Evolutionary conservation across 2,888 invertebrate genomes (phyloP).

Genomic region (Macrosiphum euphorbiae): DNA sequence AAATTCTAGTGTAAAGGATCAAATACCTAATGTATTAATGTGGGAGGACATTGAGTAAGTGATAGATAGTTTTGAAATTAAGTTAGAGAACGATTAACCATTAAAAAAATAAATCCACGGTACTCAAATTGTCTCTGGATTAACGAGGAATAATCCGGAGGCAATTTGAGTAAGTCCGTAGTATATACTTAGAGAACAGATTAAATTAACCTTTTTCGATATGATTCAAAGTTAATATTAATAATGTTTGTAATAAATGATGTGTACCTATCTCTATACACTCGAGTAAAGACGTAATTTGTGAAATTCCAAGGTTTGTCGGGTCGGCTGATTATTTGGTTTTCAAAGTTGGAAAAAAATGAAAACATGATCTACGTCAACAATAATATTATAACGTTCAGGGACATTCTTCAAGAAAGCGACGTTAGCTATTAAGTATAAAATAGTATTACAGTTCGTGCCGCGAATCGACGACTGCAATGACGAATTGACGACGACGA

Average conservation of each 20-base stretch:
- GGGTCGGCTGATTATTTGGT: background rate
- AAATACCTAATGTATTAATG: background rate
- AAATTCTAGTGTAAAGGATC: background rate
- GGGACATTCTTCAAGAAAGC: slow-evolving; percentile 40
- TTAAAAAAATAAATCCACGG: background rate
- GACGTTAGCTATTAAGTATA: background rate
- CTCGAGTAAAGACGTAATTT: background rate
- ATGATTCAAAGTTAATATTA: no score
- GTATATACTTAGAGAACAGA: background rate
- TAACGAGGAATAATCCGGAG: no score
- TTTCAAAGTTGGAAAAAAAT: background rate
- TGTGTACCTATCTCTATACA: background rate
- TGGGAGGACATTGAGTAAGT: background rate
- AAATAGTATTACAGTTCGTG: slow-evolving; percentile 20
- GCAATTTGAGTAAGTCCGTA: background rate
- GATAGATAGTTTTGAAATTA: background rate
- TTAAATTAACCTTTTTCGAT: background rate
- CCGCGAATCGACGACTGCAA: background rate
- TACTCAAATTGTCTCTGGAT: no score
- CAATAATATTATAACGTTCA: slow-evolving; percentile 18
- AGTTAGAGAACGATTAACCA: background rate
- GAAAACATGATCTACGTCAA: background rate
- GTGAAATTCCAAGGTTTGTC: slow-evolving; percentile 33
- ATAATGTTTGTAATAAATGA: background rate
- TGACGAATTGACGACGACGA: background rate